A percentile compares a stretch with the other conserved stretches of the same genome.
These are phyloP conservation scores for Caenorhabditis tropicalis DNA, from an alignment of 1,140 invertebrate genomes.

Conservation along the genomic window DNA sequence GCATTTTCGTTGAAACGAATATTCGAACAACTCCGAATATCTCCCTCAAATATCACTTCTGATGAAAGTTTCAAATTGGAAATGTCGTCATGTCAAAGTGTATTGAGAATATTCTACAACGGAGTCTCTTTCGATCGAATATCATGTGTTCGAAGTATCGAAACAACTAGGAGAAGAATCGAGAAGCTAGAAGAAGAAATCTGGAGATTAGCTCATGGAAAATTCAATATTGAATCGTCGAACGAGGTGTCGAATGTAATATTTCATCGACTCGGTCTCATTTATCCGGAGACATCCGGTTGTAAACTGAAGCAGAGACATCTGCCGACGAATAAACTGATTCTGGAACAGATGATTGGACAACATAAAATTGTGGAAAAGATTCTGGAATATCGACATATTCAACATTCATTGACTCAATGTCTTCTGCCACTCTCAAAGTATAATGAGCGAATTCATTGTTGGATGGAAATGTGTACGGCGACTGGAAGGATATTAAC, in stretches of 20 bases:
- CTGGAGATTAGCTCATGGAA: constrained; percentile 16
- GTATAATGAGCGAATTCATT: constrained; percentile 78
- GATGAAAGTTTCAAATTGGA: background rate
- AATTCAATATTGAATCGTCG: constrained; percentile 19
- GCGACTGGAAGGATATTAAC: constrained; percentile 88
- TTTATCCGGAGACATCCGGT: constrained; percentile 27
- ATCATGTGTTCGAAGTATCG: background rate
- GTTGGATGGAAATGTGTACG: constrained; percentile 81
- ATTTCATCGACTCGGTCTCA: constrained; percentile 12
- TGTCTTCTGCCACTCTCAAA: constrained; percentile 37
- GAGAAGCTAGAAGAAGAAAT: background rate
- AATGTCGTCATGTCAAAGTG: background rate
- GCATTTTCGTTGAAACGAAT: background rate
- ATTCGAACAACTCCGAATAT: background rate
- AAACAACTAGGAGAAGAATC: background rate
- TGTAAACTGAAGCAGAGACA: background rate
- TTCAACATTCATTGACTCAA: constrained; percentile 49
- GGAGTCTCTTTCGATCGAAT: background rate
- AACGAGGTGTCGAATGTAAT: background rate
- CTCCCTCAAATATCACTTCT: background rate
- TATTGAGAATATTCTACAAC: background rate
- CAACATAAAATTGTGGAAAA: constrained; percentile 26
- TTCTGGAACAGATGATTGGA: constrained; percentile 11
- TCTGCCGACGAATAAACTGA: constrained; percentile 41
- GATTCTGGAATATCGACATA: constrained; percentile 36